Conservation (phyloP, 1,140 invertebrate genomes). For the Lanistes nyassanus region DNA sequence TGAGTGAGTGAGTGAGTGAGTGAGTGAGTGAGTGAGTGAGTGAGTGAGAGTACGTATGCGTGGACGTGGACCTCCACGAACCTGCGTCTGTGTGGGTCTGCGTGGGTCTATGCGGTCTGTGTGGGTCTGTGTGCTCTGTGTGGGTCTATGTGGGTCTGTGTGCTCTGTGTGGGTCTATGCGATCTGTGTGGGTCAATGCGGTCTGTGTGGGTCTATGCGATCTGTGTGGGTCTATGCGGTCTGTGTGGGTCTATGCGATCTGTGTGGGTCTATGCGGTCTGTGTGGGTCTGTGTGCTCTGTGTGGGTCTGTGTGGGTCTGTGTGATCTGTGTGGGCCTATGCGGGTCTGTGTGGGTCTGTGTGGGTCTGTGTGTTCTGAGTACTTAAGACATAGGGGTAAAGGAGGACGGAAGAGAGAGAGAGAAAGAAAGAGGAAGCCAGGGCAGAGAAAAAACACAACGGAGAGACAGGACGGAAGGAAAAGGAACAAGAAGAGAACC, state of each 20-base stretch:
- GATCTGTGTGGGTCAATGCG: background rate
- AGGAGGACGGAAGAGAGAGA: constrained; percentile 9
- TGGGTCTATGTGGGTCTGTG: background rate
- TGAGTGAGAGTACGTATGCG: background rate
- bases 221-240: background rate
- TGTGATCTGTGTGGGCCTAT: background rate
- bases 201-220: background rate
- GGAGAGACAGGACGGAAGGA: background rate
- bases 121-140: too few species aligned
- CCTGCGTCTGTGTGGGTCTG: too few species aligned
- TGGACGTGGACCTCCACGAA: background rate
- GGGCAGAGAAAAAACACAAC: background rate
- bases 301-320: background rate
- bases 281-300: too few species aligned
- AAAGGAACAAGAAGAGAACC: background rate
- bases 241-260: too few species aligned
- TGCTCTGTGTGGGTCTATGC: background rate
- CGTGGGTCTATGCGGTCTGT: too few species aligned
- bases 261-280: too few species aligned
- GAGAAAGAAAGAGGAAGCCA: constrained; percentile 5
- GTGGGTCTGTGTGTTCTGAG: background rate
- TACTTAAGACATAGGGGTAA: background rate
- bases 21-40: background rate
- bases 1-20: background rate
- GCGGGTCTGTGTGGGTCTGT: background rate